Evolutionary conservation across 2,888 invertebrate species (phyloP), one percentile per base, ranked within the genome.

Genomic region (Serrognathus titanus): DNA sequence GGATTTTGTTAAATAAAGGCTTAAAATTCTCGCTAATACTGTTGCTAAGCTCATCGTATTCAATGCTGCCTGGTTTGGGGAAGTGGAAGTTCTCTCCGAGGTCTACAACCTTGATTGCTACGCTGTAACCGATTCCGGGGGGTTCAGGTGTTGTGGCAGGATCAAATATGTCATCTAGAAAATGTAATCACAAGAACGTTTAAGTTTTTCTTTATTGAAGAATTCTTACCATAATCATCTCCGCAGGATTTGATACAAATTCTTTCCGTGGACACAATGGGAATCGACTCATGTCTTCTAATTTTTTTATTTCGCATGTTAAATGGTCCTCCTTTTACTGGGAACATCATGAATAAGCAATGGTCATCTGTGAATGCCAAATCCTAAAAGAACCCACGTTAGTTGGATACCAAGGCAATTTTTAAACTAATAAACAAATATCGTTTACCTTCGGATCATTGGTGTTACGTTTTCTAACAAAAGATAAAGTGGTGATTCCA

Each of bases 331-430:
- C 94, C 94, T 69, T 87, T 85, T 0, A 90, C 85, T 1, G 92
- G 89, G 81, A 92, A 95, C 85, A 94, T 89, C 80, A 95, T 83
- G 77, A 92, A 92, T 38, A 92, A 79, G 67, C 95, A 95, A 57
- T 88, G 84, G 1, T 85, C 85, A 69, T 94, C 89, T 1, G 90
- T 88, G 77, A 94, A 94, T 1, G 89, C 86, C 11, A 92, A 78
- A 74, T 94, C 94, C 84, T 87, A 75, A 49, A 63, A n/a, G n/a
- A n/a, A n/a, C n/a, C n/a, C n/a, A n/a, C n/a, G n/a, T n/a, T n/a
- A n/a, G n/a, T n/a, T n/a, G n/a, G n/a, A n/a, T n/a, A n/a, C n/a
- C n/a, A n/a, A n/a, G n/a, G n/a, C n/a, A n/a, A n/a, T n/a, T n/a
- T n/a, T n/a, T n/a, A n/a, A n/a, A n/a, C n/a, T n/a, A n/a, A n/a